Percentiles rank a stretch among this genome's conserved stretches.
Conservation (phyloP, 2,797 vertebrate genomes). For the Cossypha dichroa region DNA sequence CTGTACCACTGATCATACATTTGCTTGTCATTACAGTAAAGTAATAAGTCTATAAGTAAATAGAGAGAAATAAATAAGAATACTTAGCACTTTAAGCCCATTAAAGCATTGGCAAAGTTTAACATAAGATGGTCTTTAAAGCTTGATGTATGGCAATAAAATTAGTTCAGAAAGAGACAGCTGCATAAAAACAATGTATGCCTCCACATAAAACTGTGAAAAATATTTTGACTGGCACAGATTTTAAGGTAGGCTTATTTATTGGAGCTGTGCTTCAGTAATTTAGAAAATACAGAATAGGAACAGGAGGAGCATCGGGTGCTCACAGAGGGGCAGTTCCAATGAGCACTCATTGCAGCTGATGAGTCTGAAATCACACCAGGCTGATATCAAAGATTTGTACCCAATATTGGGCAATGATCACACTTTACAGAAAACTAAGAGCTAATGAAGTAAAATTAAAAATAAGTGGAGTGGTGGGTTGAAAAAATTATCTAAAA, state of each 20-base stretch:
- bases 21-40: conserved; percentile 13
- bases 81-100: conserved; percentile 63
- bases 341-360: conserved; percentile 37
- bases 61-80: conserved; percentile 67
- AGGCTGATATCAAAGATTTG: conserved; percentile 19
- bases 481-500: neutral
- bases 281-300: conserved; percentile 72
- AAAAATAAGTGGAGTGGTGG: neutral
- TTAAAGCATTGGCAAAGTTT: conserved; percentile 69
- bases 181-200: conserved; percentile 59
- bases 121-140: conserved; percentile 66
- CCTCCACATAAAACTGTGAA: conserved; percentile 46
- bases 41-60: conserved; percentile 32
- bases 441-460: conserved; percentile 22
- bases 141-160: conserved; percentile 62
- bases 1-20: conserved; percentile 27
- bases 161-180: conserved; percentile 65
- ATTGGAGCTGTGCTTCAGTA: conserved; percentile 75
- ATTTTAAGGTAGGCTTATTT: conserved; percentile 69
- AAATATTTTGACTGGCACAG: conserved; percentile 62
- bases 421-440: neutral
- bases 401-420: neutral
- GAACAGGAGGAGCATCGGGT: conserved; percentile 76
- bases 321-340: conserved; percentile 53
- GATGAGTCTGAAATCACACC: conserved; percentile 11